phyloP scores from a whole-genome alignment of 2,113 vertebrate genomes.

The Malurus cyaneus region DNA sequence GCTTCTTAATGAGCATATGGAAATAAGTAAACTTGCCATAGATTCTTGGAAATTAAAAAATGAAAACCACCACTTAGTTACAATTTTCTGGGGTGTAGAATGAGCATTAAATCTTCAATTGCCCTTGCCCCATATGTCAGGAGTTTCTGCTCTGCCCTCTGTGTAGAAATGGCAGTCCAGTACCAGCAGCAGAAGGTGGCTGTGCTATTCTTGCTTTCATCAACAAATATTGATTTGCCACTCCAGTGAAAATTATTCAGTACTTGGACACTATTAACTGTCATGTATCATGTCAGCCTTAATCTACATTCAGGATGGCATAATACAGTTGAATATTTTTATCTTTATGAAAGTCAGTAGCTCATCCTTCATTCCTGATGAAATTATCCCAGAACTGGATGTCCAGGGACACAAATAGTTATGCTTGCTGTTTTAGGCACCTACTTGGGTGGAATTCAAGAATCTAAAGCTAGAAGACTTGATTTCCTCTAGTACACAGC shows the following conservation, averaged over 20 bases:
- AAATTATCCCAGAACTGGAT: background rate
- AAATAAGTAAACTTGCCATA: background rate
- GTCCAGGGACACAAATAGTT: background rate
- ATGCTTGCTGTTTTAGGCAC: background rate
- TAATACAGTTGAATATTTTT: background rate
- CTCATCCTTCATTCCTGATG: background rate
- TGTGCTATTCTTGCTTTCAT: background rate
- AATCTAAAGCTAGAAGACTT: background rate
- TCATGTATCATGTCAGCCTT: background rate
- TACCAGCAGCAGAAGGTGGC: background rate
- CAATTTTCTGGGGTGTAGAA: background rate
- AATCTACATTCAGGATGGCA: background rate
- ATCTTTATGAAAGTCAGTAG: background rate
- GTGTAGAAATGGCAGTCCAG: background rate
- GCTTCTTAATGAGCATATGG: background rate
- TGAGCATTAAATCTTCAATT: background rate
- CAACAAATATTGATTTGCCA: background rate
- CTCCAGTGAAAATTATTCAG: background rate
- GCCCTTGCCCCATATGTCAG: background rate
- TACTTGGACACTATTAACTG: background rate
- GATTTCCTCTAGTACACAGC: background rate
- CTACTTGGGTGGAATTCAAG: background rate
- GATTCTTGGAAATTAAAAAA: background rate
- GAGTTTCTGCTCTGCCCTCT: background rate
- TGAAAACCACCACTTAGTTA: background rate